Percentiles rank a stretch among this genome's conserved stretches.
These are phyloP conservation scores for Leptinotarsa peninsularis DNA, from an alignment of 2,888 invertebrate genomes.

Conservation along the genomic window DNA sequence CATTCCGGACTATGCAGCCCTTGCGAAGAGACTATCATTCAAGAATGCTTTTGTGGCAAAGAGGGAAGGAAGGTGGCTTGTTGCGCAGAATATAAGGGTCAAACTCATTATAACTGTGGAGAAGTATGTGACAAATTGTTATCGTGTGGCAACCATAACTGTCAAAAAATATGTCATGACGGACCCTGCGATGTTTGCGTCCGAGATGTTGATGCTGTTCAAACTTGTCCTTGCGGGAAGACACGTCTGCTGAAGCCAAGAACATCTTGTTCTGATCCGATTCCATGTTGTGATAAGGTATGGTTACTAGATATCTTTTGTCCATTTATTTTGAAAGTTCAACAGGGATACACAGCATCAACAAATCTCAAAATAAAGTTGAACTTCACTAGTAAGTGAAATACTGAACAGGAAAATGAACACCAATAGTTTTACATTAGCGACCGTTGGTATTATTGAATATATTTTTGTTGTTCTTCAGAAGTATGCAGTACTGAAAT, in stretches of 20 bases:
- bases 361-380: too few relatives aligned
- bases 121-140: constrained; percentile 72
- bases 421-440: too few relatives aligned
- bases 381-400: too few relatives aligned
- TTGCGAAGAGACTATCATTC: constrained; percentile 76
- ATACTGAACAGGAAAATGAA: too few relatives aligned
- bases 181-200: constrained; percentile 76
- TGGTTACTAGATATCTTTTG: constrained; percentile 58
- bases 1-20: constrained; percentile 83
- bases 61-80: constrained; percentile 68
- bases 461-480: too few relatives aligned
- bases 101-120: constrained; percentile 71
- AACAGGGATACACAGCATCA: too few relatives aligned
- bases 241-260: constrained; percentile 68
- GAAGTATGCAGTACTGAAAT: too few relatives aligned
- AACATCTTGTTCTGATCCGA: constrained; percentile 80
- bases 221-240: constrained; percentile 83
- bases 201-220: constrained; percentile 72
- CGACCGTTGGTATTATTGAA: too few relatives aligned
- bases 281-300: constrained; percentile 82
- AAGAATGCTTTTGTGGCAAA: constrained; percentile 77
- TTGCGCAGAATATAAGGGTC: constrained; percentile 7
- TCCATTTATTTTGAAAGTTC: neutral
- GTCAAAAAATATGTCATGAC: constrained; percentile 73
- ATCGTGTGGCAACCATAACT: constrained; percentile 76